Conservation (phyloP, 53 echinoderm and acorn worm genomes). For the Astropecten irregularis region DNA sequence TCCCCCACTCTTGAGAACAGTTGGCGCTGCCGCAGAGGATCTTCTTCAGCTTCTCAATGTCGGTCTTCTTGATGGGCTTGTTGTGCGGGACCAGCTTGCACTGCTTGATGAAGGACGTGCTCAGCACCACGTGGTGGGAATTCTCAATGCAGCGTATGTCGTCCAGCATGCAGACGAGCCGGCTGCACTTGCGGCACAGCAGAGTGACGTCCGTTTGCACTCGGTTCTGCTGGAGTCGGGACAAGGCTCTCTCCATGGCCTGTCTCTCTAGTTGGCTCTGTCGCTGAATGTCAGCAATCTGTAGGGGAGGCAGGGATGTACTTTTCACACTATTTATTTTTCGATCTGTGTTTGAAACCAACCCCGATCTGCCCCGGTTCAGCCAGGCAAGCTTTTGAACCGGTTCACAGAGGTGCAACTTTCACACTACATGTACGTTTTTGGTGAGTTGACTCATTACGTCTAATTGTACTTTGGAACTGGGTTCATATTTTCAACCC, state of each 20-base stretch:
- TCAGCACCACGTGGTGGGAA: constrained; percentile 65
- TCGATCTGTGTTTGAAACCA: too few species aligned
- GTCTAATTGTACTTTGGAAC: too few species aligned
- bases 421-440: too few species aligned
- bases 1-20: constrained; percentile 70
- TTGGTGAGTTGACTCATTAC: too few species aligned
- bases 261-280: constrained; percentile 1
- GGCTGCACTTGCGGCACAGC: constrained; percentile 66
- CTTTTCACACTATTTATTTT: too few species aligned
- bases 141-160: constrained; percentile 70
- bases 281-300: constrained; percentile 44
- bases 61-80: constrained; percentile 10
- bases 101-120: constrained; percentile 17
- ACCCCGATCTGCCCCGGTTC: too few species aligned
- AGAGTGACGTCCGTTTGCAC: constrained; percentile 18
- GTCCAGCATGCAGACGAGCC: constrained; percentile 35
- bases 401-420: too few species aligned
- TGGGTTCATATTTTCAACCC: too few species aligned
- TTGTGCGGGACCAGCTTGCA: constrained; percentile 8
- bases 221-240: not conserved
- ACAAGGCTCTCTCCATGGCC: constrained; percentile 4
- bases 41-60: constrained; percentile 30
- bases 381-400: too few species aligned
- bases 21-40: constrained; percentile 16
- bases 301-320: not conserved